Percentiles rank a stretch among this genome's conserved stretches.
Conservation (phyloP, 2,113 vertebrate genomes). For the Gracilinanus agilis region DNA sequence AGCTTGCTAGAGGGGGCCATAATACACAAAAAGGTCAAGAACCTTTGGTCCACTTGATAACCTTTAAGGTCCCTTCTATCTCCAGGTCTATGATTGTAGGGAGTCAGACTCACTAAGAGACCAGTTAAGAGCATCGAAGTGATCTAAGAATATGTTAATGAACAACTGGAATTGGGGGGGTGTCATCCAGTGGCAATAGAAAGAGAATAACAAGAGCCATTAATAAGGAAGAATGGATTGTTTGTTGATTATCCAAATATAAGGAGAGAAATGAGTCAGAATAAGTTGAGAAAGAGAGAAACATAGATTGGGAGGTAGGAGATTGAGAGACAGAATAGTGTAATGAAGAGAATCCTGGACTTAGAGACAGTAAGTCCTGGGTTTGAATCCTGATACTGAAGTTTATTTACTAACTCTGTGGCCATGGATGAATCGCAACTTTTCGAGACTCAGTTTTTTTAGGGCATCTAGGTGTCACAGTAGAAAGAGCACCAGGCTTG, state of each 20-base stretch:
- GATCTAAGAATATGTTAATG: background rate
- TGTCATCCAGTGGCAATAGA: background rate
- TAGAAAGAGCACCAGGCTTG: no score
- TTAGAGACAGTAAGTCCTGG: background rate
- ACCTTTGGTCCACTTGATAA: background rate
- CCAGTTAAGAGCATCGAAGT: background rate
- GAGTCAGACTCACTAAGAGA: background rate
- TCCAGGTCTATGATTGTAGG: background rate
- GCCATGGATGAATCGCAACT: background rate
- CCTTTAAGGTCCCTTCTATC: background rate
- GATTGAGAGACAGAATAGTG: background rate
- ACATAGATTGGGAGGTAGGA: background rate
- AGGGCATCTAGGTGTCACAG: no score
- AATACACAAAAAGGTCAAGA: background rate
- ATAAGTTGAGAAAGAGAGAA: background rate
- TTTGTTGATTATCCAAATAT: background rate
- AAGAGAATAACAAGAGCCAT: background rate
- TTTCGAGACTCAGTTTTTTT: background rate
- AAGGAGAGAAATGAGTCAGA: background rate
- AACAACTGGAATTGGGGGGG: background rate
- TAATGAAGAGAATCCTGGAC: no score
- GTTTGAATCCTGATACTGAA: background rate
- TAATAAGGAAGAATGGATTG: background rate
- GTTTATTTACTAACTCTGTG: background rate
- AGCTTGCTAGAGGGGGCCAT: background rate